Conservation (phyloP, 2,888 invertebrate genomes). For the Exephanes ischioxanthus region DNA sequence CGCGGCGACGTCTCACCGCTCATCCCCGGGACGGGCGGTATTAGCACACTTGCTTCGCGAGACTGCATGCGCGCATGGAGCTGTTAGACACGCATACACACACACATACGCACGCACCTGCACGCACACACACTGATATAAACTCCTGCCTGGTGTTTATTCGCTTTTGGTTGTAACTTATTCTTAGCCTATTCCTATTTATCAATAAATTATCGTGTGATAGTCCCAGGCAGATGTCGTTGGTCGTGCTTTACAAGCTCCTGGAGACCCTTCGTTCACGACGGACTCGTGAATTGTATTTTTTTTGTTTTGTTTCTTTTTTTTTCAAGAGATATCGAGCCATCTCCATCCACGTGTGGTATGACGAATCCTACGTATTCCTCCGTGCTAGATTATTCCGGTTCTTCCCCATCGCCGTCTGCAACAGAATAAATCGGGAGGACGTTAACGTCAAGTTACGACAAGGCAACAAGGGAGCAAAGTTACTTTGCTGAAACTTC, state of each 20-base stretch:
- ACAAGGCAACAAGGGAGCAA: no score
- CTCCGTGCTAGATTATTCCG: slow-evolving; percentile 72
- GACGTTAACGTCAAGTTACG: background rate
- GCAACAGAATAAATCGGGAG: slow-evolving; percentile 49
- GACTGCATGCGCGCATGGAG: slow-evolving; percentile 25
- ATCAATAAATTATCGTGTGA: slow-evolving; percentile 76
- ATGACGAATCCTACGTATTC: slow-evolving; percentile 54
- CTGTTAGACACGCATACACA: slow-evolving; percentile 10
- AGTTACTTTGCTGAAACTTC: no score
- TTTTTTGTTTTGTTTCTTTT: slow-evolving; percentile 19
- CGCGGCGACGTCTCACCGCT: background rate
- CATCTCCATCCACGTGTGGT: slow-evolving; percentile 38
- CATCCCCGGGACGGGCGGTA: background rate
- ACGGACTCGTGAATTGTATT: slow-evolving; percentile 49
- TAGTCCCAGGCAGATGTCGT: slow-evolving; percentile 74
- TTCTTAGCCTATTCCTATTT: slow-evolving; percentile 73
- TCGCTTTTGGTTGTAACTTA: slow-evolving; percentile 61
- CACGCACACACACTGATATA: slow-evolving; percentile 25
- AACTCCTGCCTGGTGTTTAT: slow-evolving; percentile 39
- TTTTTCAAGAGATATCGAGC: slow-evolving; percentile 36
- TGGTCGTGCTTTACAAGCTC: slow-evolving; percentile 66
- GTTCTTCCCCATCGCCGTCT: slow-evolving; percentile 79
- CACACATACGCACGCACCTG: background rate
- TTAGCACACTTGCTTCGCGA: background rate
- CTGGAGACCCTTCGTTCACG: slow-evolving; percentile 35